Evolutionary conservation across 2,888 invertebrate genomes (phyloP).

Genomic region (Dynastes hyllus): DNA sequence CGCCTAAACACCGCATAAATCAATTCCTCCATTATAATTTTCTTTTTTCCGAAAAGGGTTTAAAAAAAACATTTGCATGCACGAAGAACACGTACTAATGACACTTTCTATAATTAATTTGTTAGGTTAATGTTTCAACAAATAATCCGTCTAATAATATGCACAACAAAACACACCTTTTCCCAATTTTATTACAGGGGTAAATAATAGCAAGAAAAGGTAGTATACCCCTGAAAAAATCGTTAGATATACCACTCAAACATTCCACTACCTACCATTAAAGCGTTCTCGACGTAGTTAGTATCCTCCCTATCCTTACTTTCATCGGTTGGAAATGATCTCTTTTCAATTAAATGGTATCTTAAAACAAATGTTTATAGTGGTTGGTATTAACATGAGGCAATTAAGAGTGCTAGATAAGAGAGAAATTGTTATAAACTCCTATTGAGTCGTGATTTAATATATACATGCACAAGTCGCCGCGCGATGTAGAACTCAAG

Average conservation of each 20-base stretch:
- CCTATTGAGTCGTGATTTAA: slow-evolving; percentile 49
- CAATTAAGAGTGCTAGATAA: slow-evolving; percentile 53
- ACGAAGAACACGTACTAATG: slow-evolving; percentile 26
- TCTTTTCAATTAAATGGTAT: slow-evolving; percentile 52
- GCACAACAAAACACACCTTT: slow-evolving; percentile 40
- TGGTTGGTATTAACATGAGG: slow-evolving; percentile 47
- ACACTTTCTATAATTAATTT: slow-evolving; percentile 45
- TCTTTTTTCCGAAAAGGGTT: slow-evolving; percentile 10
- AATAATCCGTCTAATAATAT: slow-evolving; percentile 35
- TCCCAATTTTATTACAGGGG: slow-evolving; percentile 38
- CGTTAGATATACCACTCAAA: slow-evolving; percentile 3
- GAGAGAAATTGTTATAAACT: slow-evolving; percentile 52
- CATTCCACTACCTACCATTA: slow-evolving; percentile 23
- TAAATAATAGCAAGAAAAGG: slow-evolving; percentile 33
- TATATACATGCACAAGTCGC: slow-evolving; percentile 22
- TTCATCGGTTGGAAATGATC: slow-evolving; percentile 52
- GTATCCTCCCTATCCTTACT: slow-evolving; percentile 43
- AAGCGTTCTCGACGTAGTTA: neutral
- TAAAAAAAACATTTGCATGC: slow-evolving; percentile 11
- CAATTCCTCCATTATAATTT: slow-evolving; percentile 31
- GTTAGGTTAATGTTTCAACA: slow-evolving; percentile 12
- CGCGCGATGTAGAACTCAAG: slow-evolving; percentile 14
- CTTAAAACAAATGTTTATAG: slow-evolving; percentile 50
- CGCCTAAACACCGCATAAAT: slow-evolving; percentile 32
- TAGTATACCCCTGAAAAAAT: neutral